These are phyloP conservation scores for Idaea dimidiata DNA, from an alignment of 2,888 invertebrate genomes.

Conservation along the genomic window DNA sequence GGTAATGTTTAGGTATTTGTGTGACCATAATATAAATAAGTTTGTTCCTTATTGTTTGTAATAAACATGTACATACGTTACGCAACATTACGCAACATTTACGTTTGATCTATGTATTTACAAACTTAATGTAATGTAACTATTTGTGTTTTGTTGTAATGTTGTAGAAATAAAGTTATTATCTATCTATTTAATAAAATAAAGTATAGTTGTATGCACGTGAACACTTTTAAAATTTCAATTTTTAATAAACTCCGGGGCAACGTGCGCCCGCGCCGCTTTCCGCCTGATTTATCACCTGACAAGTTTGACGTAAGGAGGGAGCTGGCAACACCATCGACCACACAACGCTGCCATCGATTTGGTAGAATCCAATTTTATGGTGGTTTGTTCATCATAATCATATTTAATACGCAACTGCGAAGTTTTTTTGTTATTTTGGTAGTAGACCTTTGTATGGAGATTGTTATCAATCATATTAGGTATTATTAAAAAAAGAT, in stretches of 20 bases:
- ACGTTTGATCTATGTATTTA: too few relatives aligned
- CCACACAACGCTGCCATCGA: slow-evolving; percentile 55
- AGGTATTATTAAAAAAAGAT: neutral
- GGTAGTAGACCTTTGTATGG: neutral
- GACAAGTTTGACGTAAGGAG: slow-evolving; percentile 67
- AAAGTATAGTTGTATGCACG: slow-evolving; percentile 3
- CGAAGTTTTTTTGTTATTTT: neutral
- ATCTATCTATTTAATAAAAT: too few relatives aligned
- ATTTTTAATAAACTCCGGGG: slow-evolving; percentile 28
- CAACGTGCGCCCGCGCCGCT: slow-evolving; percentile 33
- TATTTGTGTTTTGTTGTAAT: too few relatives aligned
- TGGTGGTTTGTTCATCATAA: slow-evolving; percentile 53
- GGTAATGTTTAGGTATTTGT: too few relatives aligned
- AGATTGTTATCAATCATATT: neutral
- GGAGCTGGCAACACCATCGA: slow-evolving; percentile 53
- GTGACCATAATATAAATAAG: too few relatives aligned
- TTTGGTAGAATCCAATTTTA: slow-evolving; percentile 67
- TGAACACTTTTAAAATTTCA: slow-evolving; percentile 32
- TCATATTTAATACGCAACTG: neutral
- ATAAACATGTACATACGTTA: too few relatives aligned
- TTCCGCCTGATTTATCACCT: slow-evolving; percentile 57
- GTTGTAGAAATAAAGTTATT: too few relatives aligned
- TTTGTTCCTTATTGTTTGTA: too few relatives aligned
- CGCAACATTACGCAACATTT: too few relatives aligned
- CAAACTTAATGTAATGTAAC: too few relatives aligned